Conservation (phyloP, 2,113 vertebrate genomes). For the Edolisoma coerulescens region DNA sequence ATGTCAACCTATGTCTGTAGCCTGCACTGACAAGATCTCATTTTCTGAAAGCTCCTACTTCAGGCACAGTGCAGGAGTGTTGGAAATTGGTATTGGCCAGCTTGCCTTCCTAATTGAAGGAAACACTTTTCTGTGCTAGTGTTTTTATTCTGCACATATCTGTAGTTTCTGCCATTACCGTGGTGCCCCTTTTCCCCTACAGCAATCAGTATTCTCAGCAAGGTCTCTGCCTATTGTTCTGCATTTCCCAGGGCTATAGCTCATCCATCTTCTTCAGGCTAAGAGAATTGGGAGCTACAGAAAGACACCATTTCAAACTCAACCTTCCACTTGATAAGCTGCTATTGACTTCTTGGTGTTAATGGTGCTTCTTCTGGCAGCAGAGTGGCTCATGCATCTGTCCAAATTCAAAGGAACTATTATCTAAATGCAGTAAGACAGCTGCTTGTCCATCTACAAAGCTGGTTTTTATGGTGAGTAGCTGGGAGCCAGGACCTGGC, state of each 20-base stretch:
- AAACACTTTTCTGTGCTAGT: background rate
- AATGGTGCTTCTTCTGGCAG: background rate
- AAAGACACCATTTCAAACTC: background rate
- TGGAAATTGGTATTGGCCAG: background rate
- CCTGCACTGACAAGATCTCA: background rate
- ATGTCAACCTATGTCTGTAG: background rate
- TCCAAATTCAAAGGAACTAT: background rate
- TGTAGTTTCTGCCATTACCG: background rate
- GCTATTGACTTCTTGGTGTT: background rate
- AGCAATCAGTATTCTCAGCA: background rate
- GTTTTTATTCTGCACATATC: background rate
- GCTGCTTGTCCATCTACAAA: background rate
- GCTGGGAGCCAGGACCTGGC: background rate
- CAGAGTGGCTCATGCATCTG: background rate
- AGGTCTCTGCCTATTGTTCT: background rate
- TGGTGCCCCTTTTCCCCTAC: background rate
- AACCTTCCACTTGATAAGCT: background rate
- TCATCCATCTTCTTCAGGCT: background rate
- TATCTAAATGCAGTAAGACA: background rate
- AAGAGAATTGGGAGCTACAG: background rate
- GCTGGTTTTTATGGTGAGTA: background rate
- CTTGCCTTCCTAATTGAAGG: background rate
- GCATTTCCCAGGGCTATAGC: background rate
- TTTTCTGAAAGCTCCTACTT: background rate
- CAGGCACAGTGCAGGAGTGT: background rate